phyloP scores from a whole-genome alignment of 1,140 invertebrate species.

The Lepidurus couesii region DNA sequence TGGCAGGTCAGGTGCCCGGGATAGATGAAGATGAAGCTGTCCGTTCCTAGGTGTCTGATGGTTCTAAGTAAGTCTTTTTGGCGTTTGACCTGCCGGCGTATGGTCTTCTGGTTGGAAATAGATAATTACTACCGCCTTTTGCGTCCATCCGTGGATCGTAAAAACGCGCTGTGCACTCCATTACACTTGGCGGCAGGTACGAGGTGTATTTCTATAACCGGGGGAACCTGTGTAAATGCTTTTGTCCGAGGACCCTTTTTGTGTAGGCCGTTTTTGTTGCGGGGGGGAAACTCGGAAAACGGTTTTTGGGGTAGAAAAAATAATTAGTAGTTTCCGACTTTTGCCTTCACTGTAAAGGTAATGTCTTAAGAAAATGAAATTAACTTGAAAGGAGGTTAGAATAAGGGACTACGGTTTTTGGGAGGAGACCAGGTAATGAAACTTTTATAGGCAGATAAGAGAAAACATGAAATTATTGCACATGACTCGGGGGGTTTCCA shows the following conservation, averaged over 20 bases:
- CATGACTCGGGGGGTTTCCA: background rate
- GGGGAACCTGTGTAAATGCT: slow-evolving; percentile 10
- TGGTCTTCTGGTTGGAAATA: slow-evolving; percentile 1
- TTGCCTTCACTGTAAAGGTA: background rate
- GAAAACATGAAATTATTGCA: slow-evolving; percentile 15
- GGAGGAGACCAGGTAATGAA: slow-evolving; percentile 6
- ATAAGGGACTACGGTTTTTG: background rate
- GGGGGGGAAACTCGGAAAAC: background rate
- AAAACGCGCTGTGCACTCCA: slow-evolving; percentile 16
- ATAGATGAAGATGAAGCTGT: slow-evolving; percentile 9
- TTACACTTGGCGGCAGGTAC: background rate
- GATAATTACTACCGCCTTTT: slow-evolving; percentile 19
- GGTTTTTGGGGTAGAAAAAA: background rate
- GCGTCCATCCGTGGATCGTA: background rate
- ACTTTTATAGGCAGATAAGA: slow-evolving; percentile 3
- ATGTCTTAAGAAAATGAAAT: slow-evolving; percentile 11
- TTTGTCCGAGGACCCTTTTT: background rate
- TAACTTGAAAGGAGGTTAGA: background rate
- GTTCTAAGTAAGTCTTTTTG: slow-evolving; percentile 11
- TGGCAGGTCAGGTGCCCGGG: background rate
- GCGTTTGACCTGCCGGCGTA: background rate
- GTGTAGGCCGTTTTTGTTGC: background rate
- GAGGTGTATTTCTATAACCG: background rate
- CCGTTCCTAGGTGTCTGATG: slow-evolving; percentile 8
- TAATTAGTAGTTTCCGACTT: slow-evolving; percentile 5